Evolutionary conservation across 2,113 vertebrate genomes (phyloP).

Genomic region (Arizona elegans): DNA sequence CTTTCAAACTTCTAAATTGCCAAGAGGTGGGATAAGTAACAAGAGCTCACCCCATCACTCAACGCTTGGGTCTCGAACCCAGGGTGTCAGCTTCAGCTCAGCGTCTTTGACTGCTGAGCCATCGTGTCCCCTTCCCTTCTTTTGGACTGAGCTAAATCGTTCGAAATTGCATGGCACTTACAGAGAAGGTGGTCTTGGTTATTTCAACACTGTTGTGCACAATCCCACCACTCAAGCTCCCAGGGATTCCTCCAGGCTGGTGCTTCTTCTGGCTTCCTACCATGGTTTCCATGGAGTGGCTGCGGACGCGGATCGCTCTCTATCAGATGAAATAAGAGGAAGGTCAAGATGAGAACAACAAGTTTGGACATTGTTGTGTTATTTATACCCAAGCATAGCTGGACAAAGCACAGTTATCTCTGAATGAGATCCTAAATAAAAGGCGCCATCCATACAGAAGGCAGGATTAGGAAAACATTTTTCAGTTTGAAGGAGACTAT

Average conservation of each 20-base stretch:
- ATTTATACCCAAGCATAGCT: not conserved
- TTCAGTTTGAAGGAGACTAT: not conserved
- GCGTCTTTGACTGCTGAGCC: not conserved
- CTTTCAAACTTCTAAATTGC: not conserved
- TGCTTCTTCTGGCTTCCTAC: slow-evolving; percentile 84
- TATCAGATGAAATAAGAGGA: slow-evolving; percentile 35
- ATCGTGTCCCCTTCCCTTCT: not conserved
- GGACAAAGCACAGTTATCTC: not conserved
- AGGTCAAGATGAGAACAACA: not conserved
- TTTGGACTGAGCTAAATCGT: not conserved
- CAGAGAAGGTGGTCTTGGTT: slow-evolving; percentile 81
- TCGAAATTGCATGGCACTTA: slow-evolving; percentile 58
- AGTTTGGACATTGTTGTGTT: not conserved
- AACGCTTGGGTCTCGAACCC: not conserved
- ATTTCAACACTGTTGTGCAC: slow-evolving; percentile 78
- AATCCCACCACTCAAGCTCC: slow-evolving; percentile 88
- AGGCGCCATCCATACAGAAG: not conserved
- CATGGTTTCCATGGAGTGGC: slow-evolving; percentile 97
- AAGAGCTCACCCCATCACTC: not conserved
- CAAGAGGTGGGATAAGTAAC: not conserved
- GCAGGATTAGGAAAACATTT: not conserved
- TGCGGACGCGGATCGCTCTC: slow-evolving; percentile 92
- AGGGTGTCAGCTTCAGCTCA: not conserved
- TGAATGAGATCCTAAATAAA: not conserved
- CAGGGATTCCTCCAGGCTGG: slow-evolving; percentile 73